phyloP scores from a whole-genome alignment of 1,140 invertebrate genomes.

The Drosophila kurseongensis region DNA sequence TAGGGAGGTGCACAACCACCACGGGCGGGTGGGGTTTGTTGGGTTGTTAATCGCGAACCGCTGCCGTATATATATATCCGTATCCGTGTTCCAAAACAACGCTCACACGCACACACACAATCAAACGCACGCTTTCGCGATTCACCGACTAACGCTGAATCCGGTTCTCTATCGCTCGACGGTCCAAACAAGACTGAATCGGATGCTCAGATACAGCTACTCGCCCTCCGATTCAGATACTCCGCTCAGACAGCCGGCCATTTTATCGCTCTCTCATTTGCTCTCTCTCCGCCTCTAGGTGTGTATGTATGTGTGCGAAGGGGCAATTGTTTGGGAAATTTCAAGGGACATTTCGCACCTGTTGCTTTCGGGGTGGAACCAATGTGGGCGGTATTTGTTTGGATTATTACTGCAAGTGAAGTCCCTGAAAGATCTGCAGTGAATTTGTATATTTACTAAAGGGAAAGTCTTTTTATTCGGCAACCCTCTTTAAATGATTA shows the following conservation, averaged over 20 bases:
- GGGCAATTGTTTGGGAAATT: slow-evolving; percentile 75
- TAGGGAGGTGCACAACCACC: slow-evolving; percentile 57
- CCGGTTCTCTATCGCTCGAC: slow-evolving; percentile 53
- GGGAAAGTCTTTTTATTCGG: too few species aligned
- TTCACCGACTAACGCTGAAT: slow-evolving; percentile 48
- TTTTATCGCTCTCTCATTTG: slow-evolving; percentile 18
- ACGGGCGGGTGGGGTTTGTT: slow-evolving; percentile 52
- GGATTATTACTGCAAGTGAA: neutral
- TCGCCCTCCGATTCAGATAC: slow-evolving; percentile 2
- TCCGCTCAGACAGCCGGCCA: slow-evolving; percentile 44
- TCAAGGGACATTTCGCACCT: slow-evolving; percentile 38
- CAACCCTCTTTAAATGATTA: too few species aligned
- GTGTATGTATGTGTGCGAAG: slow-evolving; percentile 16
- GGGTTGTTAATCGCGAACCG: slow-evolving; percentile 50
- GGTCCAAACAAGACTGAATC: slow-evolving; percentile 68
- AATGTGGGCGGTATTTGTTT: neutral
- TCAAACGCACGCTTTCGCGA: slow-evolving; percentile 42
- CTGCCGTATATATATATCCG: slow-evolving; percentile 45
- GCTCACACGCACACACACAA: slow-evolving; percentile 51
- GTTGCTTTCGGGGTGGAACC: slow-evolving; percentile 34
- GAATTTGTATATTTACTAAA: too few species aligned
- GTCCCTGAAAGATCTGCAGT: too few species aligned
- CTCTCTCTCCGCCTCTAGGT: neutral
- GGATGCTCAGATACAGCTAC: slow-evolving; percentile 9
- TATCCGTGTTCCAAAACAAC: slow-evolving; percentile 61